Evolutionary conservation across 35 echinoderm and acorn worm genomes (phyloP).

Genomic region (Lytechinus pictus): DNA sequence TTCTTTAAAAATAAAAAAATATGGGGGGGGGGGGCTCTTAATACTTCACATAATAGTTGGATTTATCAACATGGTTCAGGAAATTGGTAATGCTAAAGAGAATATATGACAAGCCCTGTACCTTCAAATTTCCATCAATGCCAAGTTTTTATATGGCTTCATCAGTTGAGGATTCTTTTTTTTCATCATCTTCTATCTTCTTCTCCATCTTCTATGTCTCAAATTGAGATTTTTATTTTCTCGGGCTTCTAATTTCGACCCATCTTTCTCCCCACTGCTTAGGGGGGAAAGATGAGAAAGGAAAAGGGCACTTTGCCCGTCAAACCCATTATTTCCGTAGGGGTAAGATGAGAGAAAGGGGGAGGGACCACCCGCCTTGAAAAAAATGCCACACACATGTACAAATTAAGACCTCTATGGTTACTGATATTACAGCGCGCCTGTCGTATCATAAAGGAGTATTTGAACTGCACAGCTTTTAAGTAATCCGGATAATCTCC

Average conservation of each 20-base stretch:
- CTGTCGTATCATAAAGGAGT: not conserved
- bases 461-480: not conserved
- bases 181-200: not conserved
- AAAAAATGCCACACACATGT: not conserved
- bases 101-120: not conserved
- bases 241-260: not conserved
- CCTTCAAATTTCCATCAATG: not conserved
- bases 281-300: not conserved
- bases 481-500: not conserved
- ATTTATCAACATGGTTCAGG: not conserved
- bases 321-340: not conserved
- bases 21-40: no score
- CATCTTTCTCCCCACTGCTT: not conserved
- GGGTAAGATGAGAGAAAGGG: not conserved
- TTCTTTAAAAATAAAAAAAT: no score
- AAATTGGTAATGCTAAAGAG: not conserved
- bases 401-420: not conserved
- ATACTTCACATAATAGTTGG: no score
- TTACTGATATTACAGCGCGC: not conserved
- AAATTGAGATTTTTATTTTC: not conserved
- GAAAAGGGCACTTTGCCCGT: not conserved
- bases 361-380: conserved; percentile 14
- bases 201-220: not conserved
- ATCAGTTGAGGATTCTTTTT: not conserved
- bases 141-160: not conserved